These are phyloP conservation scores for Falco concolor DNA, from an alignment of 2,797 vertebrate species.

Conservation along the genomic window DNA sequence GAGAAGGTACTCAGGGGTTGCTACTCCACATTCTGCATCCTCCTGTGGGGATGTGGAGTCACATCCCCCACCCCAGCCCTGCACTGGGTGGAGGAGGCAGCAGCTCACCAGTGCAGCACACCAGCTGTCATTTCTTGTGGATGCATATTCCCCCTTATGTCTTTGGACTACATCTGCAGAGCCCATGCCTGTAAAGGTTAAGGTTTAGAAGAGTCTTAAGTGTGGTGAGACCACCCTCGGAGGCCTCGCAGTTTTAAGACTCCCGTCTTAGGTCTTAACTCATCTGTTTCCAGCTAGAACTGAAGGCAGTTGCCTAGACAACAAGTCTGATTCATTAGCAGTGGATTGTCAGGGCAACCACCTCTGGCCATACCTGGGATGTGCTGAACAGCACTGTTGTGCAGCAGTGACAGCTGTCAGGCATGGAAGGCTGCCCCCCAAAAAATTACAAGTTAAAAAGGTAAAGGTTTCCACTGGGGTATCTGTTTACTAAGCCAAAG, in stretches of 20 bases:
- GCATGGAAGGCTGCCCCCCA: not conserved
- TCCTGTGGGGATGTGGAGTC: accelerated
- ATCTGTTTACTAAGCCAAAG: not conserved
- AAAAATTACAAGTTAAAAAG: not conserved
- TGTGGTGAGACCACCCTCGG: not conserved
- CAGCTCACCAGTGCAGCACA: not conserved
- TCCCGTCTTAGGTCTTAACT: not conserved
- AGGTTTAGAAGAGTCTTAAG: not conserved
- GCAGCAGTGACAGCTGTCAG: not conserved
- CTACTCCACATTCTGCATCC: not conserved
- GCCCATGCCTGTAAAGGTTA: not conserved
- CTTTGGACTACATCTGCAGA: not conserved
- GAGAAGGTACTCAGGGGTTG: not conserved
- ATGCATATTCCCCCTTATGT: not conserved
- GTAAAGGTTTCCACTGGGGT: not conserved
- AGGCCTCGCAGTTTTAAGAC: not conserved
- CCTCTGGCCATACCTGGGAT: not conserved
- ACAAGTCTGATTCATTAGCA: constrained; percentile 35
- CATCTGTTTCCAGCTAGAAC: not conserved
- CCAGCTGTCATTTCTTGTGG: not conserved
- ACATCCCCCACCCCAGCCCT: not conserved
- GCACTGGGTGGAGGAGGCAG: not conserved
- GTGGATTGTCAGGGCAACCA: constrained; percentile 4
- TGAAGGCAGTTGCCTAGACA: constrained; percentile 48
- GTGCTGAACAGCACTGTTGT: not conserved